Base-by-base conservation (phyloP, 2,113 vertebrate species). In the Hypocryptadius cinnamomeus region DNA sequence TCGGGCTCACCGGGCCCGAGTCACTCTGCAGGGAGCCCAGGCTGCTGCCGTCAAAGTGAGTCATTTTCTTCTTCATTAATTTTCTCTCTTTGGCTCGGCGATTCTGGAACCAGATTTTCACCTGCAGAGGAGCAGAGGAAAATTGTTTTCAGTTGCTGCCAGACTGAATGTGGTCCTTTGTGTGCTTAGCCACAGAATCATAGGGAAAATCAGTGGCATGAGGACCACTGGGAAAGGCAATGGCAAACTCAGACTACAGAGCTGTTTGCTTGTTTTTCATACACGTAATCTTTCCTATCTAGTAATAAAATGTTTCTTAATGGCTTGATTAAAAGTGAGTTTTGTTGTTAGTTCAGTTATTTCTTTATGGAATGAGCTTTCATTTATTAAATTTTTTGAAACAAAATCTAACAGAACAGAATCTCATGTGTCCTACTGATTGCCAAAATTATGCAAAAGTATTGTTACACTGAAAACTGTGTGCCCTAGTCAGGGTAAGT, bases 71-170 rank as follows among this genome's bases (percentile, higher is more conserved):
- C 97, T 99, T 99, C 85, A 98, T 98, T 95, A 99, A 69, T 82
- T 99, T 99, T 66, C 99, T 97, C 94, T 99, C 99, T 86, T 99
- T 99, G 53, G 99, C 99, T 91, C 99, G 96, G 95, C 99, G 98
- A 89, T 99, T 99, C 97, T 99, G 98, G 95, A 99, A 99, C 99
- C 99, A 99, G 90, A 99, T 99, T 96, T 99, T 99, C 48, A 99
- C 98, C 99, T 99, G 93, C 53, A 56, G 85, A 79, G 74, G 72
- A 77, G 82, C 40, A 94, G 80, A 95, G 65, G 53, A 65, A 66
- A 54, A 30, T 28, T 21, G 54, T 45, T 90, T 86, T 82, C 63
- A 91, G 40, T 66, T 60, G 60, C 15, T 87, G 35, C 63, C 24
- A 20, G 51, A 35, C 30, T 85, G 48, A 78, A 0, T 28, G 54